A percentile compares a stretch with the other conserved stretches of the same genome.
Conservation (phyloP, 1,140 invertebrate genomes). For the Thalassaphorura encarpata region DNA sequence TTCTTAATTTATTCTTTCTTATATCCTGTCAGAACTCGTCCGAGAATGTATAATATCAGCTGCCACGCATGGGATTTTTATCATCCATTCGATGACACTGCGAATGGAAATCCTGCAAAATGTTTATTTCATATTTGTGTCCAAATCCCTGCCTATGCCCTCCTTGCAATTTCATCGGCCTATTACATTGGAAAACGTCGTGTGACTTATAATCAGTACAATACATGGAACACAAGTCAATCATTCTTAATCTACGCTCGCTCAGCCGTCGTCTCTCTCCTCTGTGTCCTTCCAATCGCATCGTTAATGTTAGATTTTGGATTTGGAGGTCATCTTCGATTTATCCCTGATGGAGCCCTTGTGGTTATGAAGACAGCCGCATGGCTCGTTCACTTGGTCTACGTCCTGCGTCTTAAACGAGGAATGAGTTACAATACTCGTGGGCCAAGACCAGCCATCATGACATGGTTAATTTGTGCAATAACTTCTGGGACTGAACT, state of each 20-base stretch:
- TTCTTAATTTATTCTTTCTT: too few relatives aligned
- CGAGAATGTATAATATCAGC: too few relatives aligned
- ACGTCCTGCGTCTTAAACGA: constrained; percentile 50
- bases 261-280: constrained; percentile 9
- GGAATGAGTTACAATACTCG: constrained; percentile 49
- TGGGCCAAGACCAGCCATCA: constrained; percentile 55
- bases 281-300: constrained; percentile 20
- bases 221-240: constrained; percentile 26
- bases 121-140: constrained; percentile 33
- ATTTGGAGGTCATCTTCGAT: constrained; percentile 8
- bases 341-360: constrained; percentile 10
- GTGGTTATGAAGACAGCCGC: constrained; percentile 15
- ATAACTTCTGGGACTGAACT: constrained; percentile 43
- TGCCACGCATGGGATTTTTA: neutral
- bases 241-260: constrained; percentile 20
- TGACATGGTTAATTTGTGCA: constrained; percentile 54
- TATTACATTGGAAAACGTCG: constrained; percentile 33
- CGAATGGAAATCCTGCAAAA: constrained; percentile 16
- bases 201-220: constrained; percentile 15
- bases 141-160: constrained; percentile 27
- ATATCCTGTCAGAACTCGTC: too few relatives aligned
- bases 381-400: constrained; percentile 55
- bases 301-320: constrained; percentile 12
- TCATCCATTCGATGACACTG: constrained; percentile 28
- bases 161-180: constrained; percentile 31